Conservation (phyloP, 2,888 invertebrate genomes). For the Eristalis tenax region DNA sequence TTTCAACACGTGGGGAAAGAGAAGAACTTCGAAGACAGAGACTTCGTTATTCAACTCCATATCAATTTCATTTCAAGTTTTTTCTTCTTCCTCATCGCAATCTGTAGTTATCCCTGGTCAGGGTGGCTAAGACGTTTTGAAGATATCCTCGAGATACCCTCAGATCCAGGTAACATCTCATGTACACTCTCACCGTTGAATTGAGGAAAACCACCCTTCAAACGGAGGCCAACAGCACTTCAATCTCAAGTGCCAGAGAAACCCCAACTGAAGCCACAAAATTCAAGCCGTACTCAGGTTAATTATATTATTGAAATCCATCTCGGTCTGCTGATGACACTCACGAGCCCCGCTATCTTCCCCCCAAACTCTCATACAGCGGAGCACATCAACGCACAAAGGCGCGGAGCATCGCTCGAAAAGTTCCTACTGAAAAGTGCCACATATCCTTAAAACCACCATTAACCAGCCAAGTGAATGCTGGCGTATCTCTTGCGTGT, state of each 20-base stretch:
- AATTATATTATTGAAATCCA: slow-evolving; percentile 52
- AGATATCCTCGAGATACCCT: not conserved
- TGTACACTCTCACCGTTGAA: not conserved
- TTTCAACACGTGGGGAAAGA: too few species aligned
- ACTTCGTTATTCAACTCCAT: too few species aligned
- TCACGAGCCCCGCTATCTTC: not conserved
- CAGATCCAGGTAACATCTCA: not conserved
- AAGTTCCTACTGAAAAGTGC: slow-evolving; percentile 18
- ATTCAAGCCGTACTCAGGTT: not conserved
- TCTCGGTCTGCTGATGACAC: slow-evolving; percentile 16
- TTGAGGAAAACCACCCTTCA: not conserved
- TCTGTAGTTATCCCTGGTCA: too few species aligned
- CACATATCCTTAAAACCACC: slow-evolving; percentile 50
- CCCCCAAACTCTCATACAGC: not conserved
- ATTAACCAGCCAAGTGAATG: slow-evolving; percentile 45
- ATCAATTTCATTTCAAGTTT: too few species aligned
- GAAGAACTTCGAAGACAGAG: too few species aligned
- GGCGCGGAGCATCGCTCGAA: not conserved
- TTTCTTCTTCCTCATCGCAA: too few species aligned
- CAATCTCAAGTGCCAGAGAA: not conserved
- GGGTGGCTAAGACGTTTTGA: not conserved
- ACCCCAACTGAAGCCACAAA: not conserved
- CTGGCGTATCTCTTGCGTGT: slow-evolving; percentile 1
- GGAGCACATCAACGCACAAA: not conserved
- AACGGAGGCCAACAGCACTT: not conserved